These are phyloP conservation scores for Sciurus niger DNA, from an alignment of 2,113 vertebrate genomes.

Conservation along the genomic window DNA sequence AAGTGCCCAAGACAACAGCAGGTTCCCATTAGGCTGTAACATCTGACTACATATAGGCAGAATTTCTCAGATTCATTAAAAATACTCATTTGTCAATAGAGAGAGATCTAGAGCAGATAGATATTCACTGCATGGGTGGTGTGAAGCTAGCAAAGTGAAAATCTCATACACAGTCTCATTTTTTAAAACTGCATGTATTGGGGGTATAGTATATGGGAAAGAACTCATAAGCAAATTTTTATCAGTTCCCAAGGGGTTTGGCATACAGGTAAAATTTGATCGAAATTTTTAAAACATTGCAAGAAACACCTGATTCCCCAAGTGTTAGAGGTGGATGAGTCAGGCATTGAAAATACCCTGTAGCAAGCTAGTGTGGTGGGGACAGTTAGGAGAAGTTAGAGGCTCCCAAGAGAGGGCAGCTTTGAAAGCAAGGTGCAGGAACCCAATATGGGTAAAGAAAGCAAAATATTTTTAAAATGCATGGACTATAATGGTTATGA, in stretches of 20 bases:
- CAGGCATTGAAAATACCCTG: neutral
- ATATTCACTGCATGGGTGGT: no score
- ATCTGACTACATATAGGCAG: neutral
- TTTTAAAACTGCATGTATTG: neutral
- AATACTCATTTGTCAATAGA: neutral
- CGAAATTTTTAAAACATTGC: neutral
- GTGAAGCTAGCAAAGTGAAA: neutral
- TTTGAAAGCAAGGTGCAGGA: constrained; percentile 13
- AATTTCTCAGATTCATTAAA: neutral
- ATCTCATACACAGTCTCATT: neutral
- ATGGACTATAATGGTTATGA: neutral
- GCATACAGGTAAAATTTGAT: neutral
- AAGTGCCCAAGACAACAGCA: neutral
- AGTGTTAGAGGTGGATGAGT: neutral
- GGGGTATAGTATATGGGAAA: neutral
- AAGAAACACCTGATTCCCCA: neutral
- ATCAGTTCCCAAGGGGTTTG: neutral
- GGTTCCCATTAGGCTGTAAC: neutral
- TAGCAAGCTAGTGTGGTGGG: neutral
- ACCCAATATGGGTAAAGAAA: neutral
- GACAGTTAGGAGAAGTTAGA: neutral
- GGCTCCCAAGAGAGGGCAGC: neutral
- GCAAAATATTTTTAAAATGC: neutral
- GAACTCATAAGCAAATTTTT: neutral
- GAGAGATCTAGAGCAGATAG: neutral